phyloP scores from a whole-genome alignment of 2,113 vertebrate genomes.

The Triplophysa tibetana region DNA sequence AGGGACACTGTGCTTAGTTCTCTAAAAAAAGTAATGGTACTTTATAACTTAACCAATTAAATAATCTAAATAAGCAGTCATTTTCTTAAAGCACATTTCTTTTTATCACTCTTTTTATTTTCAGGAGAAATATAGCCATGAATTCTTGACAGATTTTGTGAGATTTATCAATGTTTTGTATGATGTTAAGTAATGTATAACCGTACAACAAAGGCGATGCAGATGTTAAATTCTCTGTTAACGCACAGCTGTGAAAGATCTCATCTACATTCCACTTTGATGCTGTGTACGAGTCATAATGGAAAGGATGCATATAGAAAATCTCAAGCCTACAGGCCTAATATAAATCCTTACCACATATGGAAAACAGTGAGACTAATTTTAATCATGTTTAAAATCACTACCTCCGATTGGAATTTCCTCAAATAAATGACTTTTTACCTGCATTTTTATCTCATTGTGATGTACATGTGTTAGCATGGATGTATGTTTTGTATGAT shows the following conservation, averaged over 20 bases:
- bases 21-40: no score
- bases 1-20: no score
- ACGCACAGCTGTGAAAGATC: background rate
- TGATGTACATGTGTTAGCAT: background rate
- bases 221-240: background rate
- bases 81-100: no score
- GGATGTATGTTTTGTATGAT: no score
- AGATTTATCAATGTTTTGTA: background rate
- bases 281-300: background rate
- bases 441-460: conserved; percentile 7
- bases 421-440: background rate
- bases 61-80: no score
- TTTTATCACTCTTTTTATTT: no score
- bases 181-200: background rate
- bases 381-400: background rate
- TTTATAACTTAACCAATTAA: no score
- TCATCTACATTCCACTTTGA: background rate
- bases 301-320: conserved; percentile 5
- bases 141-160: no score
- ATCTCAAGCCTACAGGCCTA: background rate
- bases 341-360: conserved; percentile 6
- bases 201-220: background rate
- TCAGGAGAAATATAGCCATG: no score
- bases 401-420: conserved; percentile 18
- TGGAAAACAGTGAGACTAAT: conserved; percentile 19